Percentiles rank a stretch among this genome's conserved stretches.
Conservation (phyloP, 2,113 vertebrate genomes). For the Rhadina sibilatrix region DNA sequence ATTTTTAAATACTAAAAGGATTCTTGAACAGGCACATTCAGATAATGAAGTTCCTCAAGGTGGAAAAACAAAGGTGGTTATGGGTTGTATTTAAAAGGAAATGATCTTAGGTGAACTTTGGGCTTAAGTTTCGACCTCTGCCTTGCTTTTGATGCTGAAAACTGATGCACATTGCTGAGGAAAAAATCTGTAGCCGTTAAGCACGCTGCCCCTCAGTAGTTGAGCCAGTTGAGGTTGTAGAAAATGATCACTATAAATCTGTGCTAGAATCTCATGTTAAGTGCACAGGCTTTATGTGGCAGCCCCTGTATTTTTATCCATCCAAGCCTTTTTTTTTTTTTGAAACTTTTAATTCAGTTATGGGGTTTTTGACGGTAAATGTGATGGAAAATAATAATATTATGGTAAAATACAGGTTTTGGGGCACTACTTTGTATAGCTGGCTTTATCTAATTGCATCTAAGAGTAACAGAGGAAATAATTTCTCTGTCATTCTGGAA, state of each 20-base stretch:
- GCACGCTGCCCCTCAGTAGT: neutral
- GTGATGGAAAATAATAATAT: neutral
- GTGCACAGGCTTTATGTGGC: neutral
- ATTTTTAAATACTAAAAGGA: neutral
- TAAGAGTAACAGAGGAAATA: neutral
- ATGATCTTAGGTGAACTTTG: neutral
- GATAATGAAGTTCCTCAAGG: neutral
- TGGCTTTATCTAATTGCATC: neutral
- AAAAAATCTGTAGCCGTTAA: neutral
- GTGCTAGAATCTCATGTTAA: neutral
- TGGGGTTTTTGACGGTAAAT: neutral
- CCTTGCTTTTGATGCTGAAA: neutral
- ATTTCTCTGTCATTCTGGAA: neutral
- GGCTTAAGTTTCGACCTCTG: neutral
- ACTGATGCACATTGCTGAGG: neutral
- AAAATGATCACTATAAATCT: neutral
- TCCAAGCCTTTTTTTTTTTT: neutral
- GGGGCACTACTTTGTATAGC: neutral
- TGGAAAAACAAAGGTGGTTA: neutral
- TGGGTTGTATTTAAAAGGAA: neutral
- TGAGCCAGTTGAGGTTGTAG: neutral
- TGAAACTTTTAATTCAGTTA: neutral
- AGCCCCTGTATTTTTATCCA: neutral
- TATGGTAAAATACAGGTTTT: neutral
- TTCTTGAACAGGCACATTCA: neutral